Percentiles rank a stretch among this genome's conserved stretches.
phyloP scores from a whole-genome alignment of 2,113 vertebrate genomes.

The Anarhynchus alexandrinus region DNA sequence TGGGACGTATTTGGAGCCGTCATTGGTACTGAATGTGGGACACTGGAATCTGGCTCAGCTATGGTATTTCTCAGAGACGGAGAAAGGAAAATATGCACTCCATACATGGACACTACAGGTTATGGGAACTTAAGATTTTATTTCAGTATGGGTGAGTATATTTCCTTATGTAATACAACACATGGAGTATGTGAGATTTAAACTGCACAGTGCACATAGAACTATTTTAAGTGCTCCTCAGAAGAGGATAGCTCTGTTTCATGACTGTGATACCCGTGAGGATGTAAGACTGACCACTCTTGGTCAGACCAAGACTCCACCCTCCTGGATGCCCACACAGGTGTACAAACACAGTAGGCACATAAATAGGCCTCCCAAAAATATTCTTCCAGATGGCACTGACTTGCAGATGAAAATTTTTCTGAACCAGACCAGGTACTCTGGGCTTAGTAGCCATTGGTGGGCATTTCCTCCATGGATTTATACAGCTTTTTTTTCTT shows the following conservation, averaged over 20 bases:
- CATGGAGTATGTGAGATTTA: neutral
- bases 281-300: neutral
- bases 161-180: neutral
- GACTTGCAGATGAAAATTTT: neutral
- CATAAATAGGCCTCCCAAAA: neutral
- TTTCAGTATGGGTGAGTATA: slow-evolving; percentile 89
- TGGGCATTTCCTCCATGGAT: neutral
- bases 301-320: neutral
- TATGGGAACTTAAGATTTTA: slow-evolving; percentile 95
- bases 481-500: neutral
- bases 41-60: slow-evolving; percentile 88
- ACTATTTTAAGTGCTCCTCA: neutral
- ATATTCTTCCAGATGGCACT: neutral
- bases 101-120: slow-evolving; percentile 89
- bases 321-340: neutral
- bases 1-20: slow-evolving; percentile 91
- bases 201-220: neutral
- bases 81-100: slow-evolving; percentile 90
- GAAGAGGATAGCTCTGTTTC: neutral
- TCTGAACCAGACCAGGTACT: neutral
- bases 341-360: neutral
- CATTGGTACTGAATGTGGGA: slow-evolving; percentile 88
- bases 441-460: neutral
- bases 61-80: slow-evolving; percentile 89
- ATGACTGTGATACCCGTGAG: neutral